Percentiles rank a stretch among this genome's conserved stretches.
These are phyloP conservation scores for Pycnomerus fuliginosus DNA, from an alignment of 2,888 invertebrate species.

Conservation along the genomic window DNA sequence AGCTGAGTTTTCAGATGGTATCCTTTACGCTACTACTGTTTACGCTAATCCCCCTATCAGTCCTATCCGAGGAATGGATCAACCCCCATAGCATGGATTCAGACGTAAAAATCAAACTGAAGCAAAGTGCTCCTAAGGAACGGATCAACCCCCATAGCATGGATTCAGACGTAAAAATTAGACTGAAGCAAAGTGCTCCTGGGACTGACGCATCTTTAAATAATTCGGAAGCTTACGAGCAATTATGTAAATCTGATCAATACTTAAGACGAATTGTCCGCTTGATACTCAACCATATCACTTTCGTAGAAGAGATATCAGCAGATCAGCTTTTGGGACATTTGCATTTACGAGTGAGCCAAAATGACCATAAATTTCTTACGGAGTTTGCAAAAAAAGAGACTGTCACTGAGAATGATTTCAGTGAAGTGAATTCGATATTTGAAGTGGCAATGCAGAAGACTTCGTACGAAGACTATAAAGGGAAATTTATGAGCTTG, in stretches of 20 bases:
- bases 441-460: constrained; percentile 16
- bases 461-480: constrained; percentile 8
- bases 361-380: constrained; percentile 7
- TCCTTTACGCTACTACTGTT: background rate
- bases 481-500: constrained; percentile 4
- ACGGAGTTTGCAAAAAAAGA: constrained; percentile 10
- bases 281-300: constrained; percentile 10
- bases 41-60: background rate
- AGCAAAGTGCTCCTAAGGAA: background rate
- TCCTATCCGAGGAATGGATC: constrained; percentile 3
- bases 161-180: background rate
- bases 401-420: background rate
- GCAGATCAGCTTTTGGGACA: background rate
- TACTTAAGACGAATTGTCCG: constrained; percentile 11
- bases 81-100: constrained; percentile 20
- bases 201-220: too few species aligned
- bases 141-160: too few species aligned
- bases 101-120: constrained; percentile 5
- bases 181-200: too few species aligned
- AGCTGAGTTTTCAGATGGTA: constrained; percentile 10
- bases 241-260: constrained; percentile 9
- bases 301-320: constrained; percentile 3
- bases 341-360: constrained; percentile 7
- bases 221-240: too few species aligned
- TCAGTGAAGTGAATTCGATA: constrained; percentile 11